Conservation (phyloP, 2,113 vertebrate genomes). For the Gavialis gangeticus region DNA sequence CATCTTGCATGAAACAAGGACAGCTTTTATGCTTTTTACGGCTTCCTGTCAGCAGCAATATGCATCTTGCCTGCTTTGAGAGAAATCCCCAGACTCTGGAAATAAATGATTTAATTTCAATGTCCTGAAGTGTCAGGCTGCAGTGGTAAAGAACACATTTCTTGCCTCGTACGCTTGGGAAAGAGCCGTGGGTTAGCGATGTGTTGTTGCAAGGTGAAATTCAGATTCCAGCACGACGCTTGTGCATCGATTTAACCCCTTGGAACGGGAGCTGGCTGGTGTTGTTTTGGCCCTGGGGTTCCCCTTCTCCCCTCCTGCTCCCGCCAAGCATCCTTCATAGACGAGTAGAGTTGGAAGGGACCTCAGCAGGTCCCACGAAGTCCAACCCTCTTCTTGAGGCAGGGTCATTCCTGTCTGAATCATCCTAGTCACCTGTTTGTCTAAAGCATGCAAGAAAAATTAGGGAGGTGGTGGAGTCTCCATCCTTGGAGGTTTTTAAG, state of each 20-base stretch:
- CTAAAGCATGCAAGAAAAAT: too few relatives aligned
- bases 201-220: background rate
- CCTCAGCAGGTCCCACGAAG: too few relatives aligned
- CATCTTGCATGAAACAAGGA: conserved; percentile 13
- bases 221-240: background rate
- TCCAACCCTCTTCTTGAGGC: too few relatives aligned
- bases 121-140: background rate
- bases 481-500: too few relatives aligned
- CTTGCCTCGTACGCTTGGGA: background rate
- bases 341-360: too few relatives aligned
- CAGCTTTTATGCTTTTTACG: background rate
- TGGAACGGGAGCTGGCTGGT: background rate
- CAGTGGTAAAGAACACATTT: background rate
- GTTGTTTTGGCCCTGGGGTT: too few relatives aligned
- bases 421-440: too few relatives aligned
- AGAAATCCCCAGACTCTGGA: background rate
- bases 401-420: too few relatives aligned
- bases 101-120: background rate
- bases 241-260: background rate
- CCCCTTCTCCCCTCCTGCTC: background rate
- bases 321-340: background rate
- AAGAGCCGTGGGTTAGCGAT: background rate
- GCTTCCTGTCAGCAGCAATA: background rate
- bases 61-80: background rate
- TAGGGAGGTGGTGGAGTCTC: too few relatives aligned